phyloP scores from a whole-genome alignment of 2,113 vertebrate genomes.

The Brienomyrus brachyistius region DNA sequence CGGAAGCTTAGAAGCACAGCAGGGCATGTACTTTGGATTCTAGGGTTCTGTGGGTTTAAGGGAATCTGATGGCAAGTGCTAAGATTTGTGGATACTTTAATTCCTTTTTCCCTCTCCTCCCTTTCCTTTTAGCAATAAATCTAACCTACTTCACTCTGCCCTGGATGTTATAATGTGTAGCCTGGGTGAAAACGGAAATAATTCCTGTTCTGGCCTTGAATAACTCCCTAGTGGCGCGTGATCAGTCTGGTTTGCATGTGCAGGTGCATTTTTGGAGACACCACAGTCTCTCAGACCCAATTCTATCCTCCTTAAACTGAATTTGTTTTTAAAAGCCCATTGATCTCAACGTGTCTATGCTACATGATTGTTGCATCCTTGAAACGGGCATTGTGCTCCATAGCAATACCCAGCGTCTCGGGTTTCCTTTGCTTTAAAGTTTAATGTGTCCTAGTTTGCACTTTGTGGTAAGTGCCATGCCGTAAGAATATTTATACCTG shows the following conservation, averaged over 20 bases:
- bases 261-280: conserved; percentile 23
- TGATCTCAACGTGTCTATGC: background rate
- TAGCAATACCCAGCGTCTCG: background rate
- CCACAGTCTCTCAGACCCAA: background rate
- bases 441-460: conserved; percentile 15
- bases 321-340: conserved; percentile 4
- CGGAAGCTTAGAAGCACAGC: background rate
- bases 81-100: background rate
- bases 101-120: conserved; percentile 14
- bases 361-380: background rate
- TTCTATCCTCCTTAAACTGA: background rate
- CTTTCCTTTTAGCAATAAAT: conserved; percentile 38
- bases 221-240: background rate
- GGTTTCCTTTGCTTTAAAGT: conserved; percentile 11
- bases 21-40: background rate
- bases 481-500: conserved; percentile 2
- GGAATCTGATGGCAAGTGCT: conserved; percentile 36
- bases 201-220: conserved; percentile 28
- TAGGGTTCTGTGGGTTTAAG: background rate
- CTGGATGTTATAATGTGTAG: conserved; percentile 30
- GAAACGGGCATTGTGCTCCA: background rate
- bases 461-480: background rate
- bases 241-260: background rate
- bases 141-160: conserved; percentile 33
- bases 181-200: conserved; percentile 37